Evolutionary conservation across 2,888 invertebrate genomes (phyloP).

Genomic region (Lordiphosa andalusiaca): DNA sequence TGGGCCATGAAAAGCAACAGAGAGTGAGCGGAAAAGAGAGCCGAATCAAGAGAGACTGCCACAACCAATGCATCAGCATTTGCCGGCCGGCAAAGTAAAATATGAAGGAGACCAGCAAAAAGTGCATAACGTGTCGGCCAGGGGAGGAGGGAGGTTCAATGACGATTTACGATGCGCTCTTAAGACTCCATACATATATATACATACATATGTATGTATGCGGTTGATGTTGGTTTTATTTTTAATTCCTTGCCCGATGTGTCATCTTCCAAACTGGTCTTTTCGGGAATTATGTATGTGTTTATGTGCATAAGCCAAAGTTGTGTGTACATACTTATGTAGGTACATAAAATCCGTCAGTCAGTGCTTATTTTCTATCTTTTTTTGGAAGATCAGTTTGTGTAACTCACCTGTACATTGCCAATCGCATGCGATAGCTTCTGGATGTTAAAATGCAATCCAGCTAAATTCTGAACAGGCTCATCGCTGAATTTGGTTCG

Average conservation of each 20-base stretch:
- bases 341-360: no score
- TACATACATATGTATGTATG: constrained; percentile 8
- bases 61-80: constrained; percentile 22
- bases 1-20: constrained; percentile 3
- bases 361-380: no score
- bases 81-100: constrained; percentile 62
- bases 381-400: neutral
- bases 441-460: constrained; percentile 90
- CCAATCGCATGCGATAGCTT: constrained; percentile 88
- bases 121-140: constrained; percentile 14
- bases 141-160: constrained; percentile 1
- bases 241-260: constrained; percentile 25
- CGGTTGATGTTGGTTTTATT: neutral
- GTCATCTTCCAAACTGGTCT: constrained; percentile 56
- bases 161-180: constrained; percentile 10
- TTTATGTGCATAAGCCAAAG: neutral
- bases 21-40: constrained; percentile 9
- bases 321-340: neutral
- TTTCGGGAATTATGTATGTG: neutral
- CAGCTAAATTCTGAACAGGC: constrained; percentile 88
- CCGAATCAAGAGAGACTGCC: constrained; percentile 1
- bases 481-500: constrained; percentile 90
- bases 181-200: constrained; percentile 3
- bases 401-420: constrained; percentile 85
- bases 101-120: constrained; percentile 28